Percentiles rank a stretch among this genome's conserved stretches.
These are phyloP conservation scores for Hippocampus kuda DNA, from an alignment of 2,797 vertebrate genomes.

Conservation along the genomic window DNA sequence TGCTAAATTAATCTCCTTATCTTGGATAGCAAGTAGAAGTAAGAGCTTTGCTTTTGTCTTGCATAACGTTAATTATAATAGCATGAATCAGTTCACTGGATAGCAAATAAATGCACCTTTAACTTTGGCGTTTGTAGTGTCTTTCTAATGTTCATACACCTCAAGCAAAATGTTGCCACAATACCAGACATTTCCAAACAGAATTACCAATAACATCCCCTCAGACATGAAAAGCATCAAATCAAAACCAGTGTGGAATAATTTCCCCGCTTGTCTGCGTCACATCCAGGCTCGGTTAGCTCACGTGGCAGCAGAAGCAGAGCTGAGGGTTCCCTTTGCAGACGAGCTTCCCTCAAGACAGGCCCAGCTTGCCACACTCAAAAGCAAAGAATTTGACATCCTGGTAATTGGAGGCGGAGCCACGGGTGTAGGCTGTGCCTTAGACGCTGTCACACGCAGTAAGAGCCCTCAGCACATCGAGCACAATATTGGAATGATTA, in stretches of 20 bases:
- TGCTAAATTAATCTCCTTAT: neutral
- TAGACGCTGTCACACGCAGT: constrained; percentile 92
- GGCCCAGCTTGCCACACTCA: constrained; percentile 69
- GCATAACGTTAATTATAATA: neutral
- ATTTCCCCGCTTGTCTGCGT: constrained; percentile 1
- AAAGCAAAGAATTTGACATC: constrained; percentile 78
- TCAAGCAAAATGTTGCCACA: constrained; percentile 33
- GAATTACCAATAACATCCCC: neutral
- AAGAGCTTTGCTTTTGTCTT: neutral
- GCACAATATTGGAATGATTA: neutral
- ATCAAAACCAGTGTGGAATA: no score
- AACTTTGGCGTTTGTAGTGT: constrained; percentile 1
- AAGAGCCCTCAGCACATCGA: constrained; percentile 26
- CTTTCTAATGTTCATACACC: constrained; percentile 33
- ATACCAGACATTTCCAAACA: neutral
- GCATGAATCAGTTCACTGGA: neutral
- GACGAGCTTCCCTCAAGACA: constrained; percentile 73
- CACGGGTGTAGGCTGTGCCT: constrained; percentile 88
- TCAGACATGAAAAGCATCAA: neutral
- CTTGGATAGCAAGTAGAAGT: neutral
- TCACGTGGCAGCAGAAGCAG: constrained; percentile 72
- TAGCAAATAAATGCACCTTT: neutral
- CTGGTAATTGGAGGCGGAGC: constrained; percentile 90
- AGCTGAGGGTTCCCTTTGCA: constrained; percentile 46
- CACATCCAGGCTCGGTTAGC: constrained; percentile 65